These are phyloP conservation scores for Cossypha dichroa DNA, from an alignment of 2,797 vertebrate species.

Conservation along the genomic window DNA sequence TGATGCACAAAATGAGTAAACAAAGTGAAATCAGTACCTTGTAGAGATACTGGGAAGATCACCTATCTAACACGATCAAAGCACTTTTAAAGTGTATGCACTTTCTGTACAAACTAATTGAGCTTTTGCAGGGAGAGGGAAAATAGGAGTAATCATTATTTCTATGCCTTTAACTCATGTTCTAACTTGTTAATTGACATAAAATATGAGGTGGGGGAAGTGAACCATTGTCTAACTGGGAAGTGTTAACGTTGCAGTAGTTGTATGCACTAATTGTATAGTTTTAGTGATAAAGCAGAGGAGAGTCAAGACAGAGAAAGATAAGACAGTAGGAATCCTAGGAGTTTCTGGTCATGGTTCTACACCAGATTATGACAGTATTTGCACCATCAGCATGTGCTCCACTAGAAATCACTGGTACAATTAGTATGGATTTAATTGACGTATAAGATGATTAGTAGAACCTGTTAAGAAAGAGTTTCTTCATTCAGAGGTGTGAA, in stretches of 20 bases:
- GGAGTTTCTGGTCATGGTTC: neutral
- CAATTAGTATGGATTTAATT: neutral
- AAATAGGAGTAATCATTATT: conserved; percentile 24
- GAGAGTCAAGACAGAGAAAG: neutral
- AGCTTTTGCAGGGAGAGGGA: neutral
- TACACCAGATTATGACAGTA: neutral
- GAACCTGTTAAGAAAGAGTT: neutral
- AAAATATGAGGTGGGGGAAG: conserved; percentile 53
- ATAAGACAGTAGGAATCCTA: neutral
- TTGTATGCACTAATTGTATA: neutral
- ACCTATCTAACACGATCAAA: neutral
- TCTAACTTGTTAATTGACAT: conserved; percentile 49
- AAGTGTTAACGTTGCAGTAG: conserved; percentile 9
- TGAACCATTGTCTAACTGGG: neutral
- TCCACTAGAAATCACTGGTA: neutral
- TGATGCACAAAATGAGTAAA: neutral
- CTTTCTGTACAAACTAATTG: neutral
- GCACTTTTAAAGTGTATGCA: neutral
- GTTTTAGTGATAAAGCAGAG: conserved; percentile 2
- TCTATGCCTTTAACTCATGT: conserved; percentile 11
- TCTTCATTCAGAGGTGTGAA: neutral
- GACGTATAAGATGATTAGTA: neutral
- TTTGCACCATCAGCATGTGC: neutral
- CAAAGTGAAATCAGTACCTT: neutral
- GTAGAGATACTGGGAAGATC: neutral